Percentiles rank a stretch among this genome's conserved stretches.
These are phyloP conservation scores for Nothobranchius kuhntae DNA, from an alignment of 2,113 vertebrate species.

Conservation along the genomic window DNA sequence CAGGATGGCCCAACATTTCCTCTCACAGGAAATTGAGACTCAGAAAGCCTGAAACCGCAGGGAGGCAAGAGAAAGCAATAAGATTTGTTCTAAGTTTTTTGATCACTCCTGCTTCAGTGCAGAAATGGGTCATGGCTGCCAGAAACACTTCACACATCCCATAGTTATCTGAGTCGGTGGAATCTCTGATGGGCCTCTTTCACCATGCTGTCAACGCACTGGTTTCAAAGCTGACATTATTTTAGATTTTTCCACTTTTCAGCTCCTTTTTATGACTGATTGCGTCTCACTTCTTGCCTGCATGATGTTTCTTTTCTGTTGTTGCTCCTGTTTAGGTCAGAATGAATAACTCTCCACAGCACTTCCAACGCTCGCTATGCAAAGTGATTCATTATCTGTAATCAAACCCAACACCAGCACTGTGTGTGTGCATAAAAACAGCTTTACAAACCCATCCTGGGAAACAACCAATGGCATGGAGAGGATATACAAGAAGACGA, in stretches of 20 bases:
- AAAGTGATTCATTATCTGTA: conserved; percentile 57
- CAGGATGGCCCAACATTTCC: conserved; percentile 45
- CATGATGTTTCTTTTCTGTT: conserved; percentile 17
- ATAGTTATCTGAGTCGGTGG: conserved; percentile 54
- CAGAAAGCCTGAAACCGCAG: conserved; percentile 37
- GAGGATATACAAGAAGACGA: background rate
- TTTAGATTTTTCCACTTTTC: conserved; percentile 47
- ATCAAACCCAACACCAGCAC: conserved; percentile 36
- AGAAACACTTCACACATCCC: conserved; percentile 55
- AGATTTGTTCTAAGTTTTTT: conserved; percentile 60
- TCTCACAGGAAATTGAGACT: conserved; percentile 57
- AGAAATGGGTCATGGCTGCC: conserved; percentile 69
- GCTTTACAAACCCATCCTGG: conserved; percentile 12
- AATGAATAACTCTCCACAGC: conserved; percentile 33
- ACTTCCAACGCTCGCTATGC: conserved; percentile 22
- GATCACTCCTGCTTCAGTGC: conserved; percentile 51
- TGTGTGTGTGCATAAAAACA: conserved; percentile 29
- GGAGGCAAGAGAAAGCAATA: conserved; percentile 44
- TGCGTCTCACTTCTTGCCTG: conserved; percentile 36
- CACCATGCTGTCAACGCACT: conserved; percentile 40
- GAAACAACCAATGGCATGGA: conserved; percentile 4
- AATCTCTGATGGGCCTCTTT: conserved; percentile 61
- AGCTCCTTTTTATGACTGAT: conserved; percentile 56
- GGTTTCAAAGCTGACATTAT: conserved; percentile 46
- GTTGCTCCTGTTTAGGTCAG: conserved; percentile 24